Evolutionary conservation across 53 echinoderm and acorn worm genomes (phyloP).

Genomic region (Paelopatides confundens): DNA sequence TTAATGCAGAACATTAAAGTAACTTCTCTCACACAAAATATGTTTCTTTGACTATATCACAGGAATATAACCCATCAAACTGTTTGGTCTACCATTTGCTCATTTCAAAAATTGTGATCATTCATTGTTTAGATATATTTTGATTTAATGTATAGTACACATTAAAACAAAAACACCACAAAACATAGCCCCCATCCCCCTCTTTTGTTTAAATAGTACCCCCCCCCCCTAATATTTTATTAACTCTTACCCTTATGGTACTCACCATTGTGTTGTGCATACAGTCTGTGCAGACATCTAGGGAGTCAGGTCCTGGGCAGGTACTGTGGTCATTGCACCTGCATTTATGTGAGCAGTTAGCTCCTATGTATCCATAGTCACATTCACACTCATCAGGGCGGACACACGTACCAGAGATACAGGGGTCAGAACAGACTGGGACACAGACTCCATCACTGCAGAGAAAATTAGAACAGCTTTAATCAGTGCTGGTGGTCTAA

Average conservation of each 20-base stretch:
- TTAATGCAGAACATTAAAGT: too few species aligned
- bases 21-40: too few species aligned
- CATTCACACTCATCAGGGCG: slow-evolving; percentile 80
- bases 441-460: slow-evolving; percentile 63
- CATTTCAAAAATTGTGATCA: background rate
- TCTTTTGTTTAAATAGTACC: too few species aligned
- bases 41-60: too few species aligned
- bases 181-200: too few species aligned
- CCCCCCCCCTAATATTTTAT: too few species aligned
- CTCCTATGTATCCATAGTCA: slow-evolving; percentile 78
- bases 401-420: slow-evolving; percentile 73
- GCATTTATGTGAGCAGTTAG: slow-evolving; percentile 75
- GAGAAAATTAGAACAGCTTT: background rate
- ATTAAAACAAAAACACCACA: too few species aligned
- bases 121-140: too few species aligned
- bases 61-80: too few species aligned
- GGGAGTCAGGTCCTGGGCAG: slow-evolving; percentile 59
- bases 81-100: too few species aligned
- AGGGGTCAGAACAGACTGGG: slow-evolving; percentile 76
- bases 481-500: too few species aligned
- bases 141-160: background rate
- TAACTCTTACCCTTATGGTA: too few species aligned
- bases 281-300: slow-evolving; percentile 74
- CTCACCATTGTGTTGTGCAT: slow-evolving; percentile 80
- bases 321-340: slow-evolving; percentile 91